phyloP scores from a whole-genome alignment of 2,888 invertebrate genomes.

The Erebia epiphron region DNA sequence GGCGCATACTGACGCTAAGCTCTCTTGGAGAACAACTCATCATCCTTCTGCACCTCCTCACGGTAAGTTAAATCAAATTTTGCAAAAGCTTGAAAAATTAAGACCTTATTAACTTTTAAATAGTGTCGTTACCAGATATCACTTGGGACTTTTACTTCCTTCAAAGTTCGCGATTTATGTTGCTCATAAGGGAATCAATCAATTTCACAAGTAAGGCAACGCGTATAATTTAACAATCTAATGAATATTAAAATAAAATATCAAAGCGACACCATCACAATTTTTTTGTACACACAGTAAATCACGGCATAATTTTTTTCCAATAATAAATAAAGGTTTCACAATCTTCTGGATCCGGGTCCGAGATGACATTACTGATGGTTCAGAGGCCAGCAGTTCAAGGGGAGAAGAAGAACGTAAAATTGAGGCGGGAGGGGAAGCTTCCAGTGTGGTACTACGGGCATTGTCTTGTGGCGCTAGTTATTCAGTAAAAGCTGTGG shows the following conservation, averaged over 20 bases:
- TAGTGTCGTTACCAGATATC: too few species aligned
- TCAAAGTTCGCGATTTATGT: too few species aligned
- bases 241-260: too few species aligned
- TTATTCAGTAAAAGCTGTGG: conserved; percentile 71
- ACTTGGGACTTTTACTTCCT: too few species aligned
- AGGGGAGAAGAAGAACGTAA: conserved; percentile 68
- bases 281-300: background rate
- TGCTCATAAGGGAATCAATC: too few species aligned
- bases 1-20: conserved; percentile 84
- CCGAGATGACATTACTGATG: conserved; percentile 67
- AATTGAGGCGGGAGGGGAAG: conserved; percentile 71
- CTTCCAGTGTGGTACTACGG: conserved; percentile 61
- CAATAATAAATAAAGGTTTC: conserved; percentile 53
- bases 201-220: too few species aligned
- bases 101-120: too few species aligned
- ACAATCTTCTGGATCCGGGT: conserved; percentile 74
- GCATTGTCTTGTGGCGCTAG: conserved; percentile 71
- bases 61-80: conserved; percentile 48
- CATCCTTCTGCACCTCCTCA: conserved; percentile 82
- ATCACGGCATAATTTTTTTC: background rate
- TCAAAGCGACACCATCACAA: too few species aligned
- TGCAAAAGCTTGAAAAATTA: too few species aligned
- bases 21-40: conserved; percentile 78
- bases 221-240: too few species aligned
- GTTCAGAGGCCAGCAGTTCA: conserved; percentile 53